A percentile compares a stretch with the other conserved stretches of the same genome.
These are phyloP conservation scores for Platycercus adscitus DNA, from an alignment of 2,113 vertebrate genomes.

Conservation along the genomic window DNA sequence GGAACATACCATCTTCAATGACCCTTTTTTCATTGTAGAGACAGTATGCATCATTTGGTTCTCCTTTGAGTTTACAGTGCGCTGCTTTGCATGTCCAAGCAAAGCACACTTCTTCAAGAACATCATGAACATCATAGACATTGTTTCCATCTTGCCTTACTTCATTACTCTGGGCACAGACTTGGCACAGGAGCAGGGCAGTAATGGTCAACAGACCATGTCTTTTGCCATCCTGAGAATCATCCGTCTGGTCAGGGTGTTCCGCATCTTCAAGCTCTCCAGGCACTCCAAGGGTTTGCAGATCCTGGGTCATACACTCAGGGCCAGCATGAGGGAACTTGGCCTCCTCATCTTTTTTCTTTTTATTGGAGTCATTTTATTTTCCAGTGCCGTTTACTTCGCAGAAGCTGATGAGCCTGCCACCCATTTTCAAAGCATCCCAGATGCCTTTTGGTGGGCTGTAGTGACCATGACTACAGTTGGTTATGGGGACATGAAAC, in stretches of 20 bases:
- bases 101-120: slow-evolving; percentile 95
- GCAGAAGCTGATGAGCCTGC: slow-evolving; percentile 95
- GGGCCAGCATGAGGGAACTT: slow-evolving; percentile 97
- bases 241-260: slow-evolving; percentile 95
- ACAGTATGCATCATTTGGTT: slow-evolving; percentile 99
- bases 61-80: slow-evolving; percentile 96
- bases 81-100: slow-evolving; percentile 96
- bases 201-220: slow-evolving; percentile 93
- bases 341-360: slow-evolving; percentile 98
- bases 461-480: slow-evolving; percentile 99
- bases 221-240: slow-evolving; percentile 97
- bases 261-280: slow-evolving; percentile 98
- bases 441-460: slow-evolving; percentile 99
- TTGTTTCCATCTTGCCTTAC: slow-evolving; percentile 99
- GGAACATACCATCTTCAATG: slow-evolving; percentile 93
- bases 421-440: slow-evolving; percentile 98
- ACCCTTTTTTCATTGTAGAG: slow-evolving; percentile 99
- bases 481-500: slow-evolving; percentile 99
- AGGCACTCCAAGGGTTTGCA: slow-evolving; percentile 98
- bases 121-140: slow-evolving; percentile 99
- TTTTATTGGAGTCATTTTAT: slow-evolving; percentile 97
- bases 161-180: slow-evolving; percentile 99
- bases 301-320: slow-evolving; percentile 96
- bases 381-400: slow-evolving; percentile 98
- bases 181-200: slow-evolving; percentile 86